These are phyloP conservation scores for Meteorus colon DNA, from an alignment of 2,888 invertebrate species.

Conservation along the genomic window DNA sequence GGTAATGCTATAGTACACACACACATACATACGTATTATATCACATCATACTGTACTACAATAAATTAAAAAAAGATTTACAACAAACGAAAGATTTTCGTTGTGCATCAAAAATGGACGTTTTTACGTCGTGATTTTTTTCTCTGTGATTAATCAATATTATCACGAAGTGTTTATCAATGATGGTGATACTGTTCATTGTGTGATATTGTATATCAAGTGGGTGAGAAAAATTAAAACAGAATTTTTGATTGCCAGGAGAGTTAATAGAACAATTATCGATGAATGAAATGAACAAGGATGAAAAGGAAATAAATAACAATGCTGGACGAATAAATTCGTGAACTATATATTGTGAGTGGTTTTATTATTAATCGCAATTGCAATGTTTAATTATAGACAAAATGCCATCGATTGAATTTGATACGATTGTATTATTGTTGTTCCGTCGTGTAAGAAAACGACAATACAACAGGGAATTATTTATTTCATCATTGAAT, in stretches of 20 bases:
- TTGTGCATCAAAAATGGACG: no score
- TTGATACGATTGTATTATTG: neutral
- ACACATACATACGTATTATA: neutral
- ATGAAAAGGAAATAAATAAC: no score
- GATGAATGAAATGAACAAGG: no score
- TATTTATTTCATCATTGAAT: neutral
- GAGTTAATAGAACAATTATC: no score
- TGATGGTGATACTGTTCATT: no score
- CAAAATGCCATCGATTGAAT: constrained; percentile 6
- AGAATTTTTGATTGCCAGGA: no score
- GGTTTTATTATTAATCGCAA: constrained; percentile 8
- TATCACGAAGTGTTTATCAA: no score
- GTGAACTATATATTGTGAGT: neutral
- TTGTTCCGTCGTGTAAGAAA: constrained; percentile 7
- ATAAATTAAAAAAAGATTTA: neutral
- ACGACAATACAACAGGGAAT: neutral
- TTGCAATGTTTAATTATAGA: constrained; percentile 2
- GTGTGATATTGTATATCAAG: no score
- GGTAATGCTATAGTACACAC: neutral
- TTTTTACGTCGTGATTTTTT: no score
- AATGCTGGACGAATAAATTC: neutral
- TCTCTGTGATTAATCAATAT: no score
- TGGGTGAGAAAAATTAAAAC: no score
- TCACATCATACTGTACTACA: neutral
- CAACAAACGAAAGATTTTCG: no score